Conservation (phyloP, 2,113 vertebrate genomes). For the Xyliphius kryptos region DNA sequence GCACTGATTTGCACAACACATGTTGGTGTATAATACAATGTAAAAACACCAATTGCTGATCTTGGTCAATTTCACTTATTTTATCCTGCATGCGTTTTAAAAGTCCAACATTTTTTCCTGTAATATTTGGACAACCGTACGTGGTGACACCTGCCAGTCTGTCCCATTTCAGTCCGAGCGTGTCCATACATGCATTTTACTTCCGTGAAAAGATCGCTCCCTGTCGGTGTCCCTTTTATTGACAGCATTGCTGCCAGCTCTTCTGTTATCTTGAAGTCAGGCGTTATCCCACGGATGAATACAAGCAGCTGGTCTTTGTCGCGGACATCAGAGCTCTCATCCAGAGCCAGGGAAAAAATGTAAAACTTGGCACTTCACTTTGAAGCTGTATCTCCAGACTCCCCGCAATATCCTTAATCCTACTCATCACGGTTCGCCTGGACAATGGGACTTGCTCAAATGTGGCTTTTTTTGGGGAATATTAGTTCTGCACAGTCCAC, state of each 20-base stretch:
- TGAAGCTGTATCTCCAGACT: too few species aligned
- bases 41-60: conserved; percentile 15
- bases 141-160: conserved; percentile 18
- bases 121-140: conserved; percentile 28
- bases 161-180: conserved; percentile 25
- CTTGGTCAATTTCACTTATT: neutral
- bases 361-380: too few species aligned
- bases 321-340: too few species aligned
- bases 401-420: conserved; percentile 27
- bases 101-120: conserved; percentile 12
- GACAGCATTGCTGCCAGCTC: conserved; percentile 25
- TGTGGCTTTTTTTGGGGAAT: conserved; percentile 19
- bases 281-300: neutral
- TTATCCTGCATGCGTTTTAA: conserved; percentile 17
- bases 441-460: conserved; percentile 33
- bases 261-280: too few species aligned
- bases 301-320: too few species aligned
- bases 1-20: too few species aligned
- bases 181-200: conserved; percentile 24
- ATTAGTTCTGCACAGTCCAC: conserved; percentile 36
- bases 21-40: conserved; percentile 36
- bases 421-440: conserved; percentile 9
- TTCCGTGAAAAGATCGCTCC: conserved; percentile 14
- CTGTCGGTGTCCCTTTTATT: conserved; percentile 15
- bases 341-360: too few species aligned